A percentile compares a stretch with the other conserved stretches of the same genome.
phyloP scores from a whole-genome alignment of 2,113 vertebrate genomes.

The Zingel zingel region DNA sequence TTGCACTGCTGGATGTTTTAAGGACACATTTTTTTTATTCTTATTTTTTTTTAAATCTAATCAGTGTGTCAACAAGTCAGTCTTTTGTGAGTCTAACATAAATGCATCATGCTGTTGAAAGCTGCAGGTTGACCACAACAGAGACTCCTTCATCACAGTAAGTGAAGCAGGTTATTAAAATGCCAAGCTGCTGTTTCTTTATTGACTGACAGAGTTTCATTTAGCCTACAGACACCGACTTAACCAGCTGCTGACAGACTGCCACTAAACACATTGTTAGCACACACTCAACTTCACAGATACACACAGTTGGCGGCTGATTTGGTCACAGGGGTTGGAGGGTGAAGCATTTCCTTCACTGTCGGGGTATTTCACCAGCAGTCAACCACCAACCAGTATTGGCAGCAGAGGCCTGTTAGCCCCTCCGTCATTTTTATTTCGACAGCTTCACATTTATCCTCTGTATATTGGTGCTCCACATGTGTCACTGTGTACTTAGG shows the following conservation, averaged over 20 bases:
- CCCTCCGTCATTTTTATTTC: too few species aligned
- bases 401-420: not conserved
- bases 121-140: slow-evolving; percentile 1
- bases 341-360: not conserved
- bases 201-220: slow-evolving; percentile 32
- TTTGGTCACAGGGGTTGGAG: not conserved
- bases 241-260: slow-evolving; percentile 49
- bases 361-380: slow-evolving; percentile 14
- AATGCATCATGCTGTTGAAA: not conserved
- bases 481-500: not conserved
- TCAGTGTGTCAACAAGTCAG: not conserved
- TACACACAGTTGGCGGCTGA: slow-evolving; percentile 24
- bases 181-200: slow-evolving; percentile 22
- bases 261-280: slow-evolving; percentile 59
- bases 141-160: not conserved
- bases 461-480: not conserved
- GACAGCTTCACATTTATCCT: too few species aligned
- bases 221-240: slow-evolving; percentile 19
- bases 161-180: slow-evolving; percentile 29
- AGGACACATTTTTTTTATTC: not conserved
- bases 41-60: not conserved
- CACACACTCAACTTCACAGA: slow-evolving; percentile 35
- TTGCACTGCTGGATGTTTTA: not conserved
- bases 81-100: not conserved
- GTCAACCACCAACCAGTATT: not conserved